phyloP scores from a whole-genome alignment of 2,113 vertebrate species.

The Seriola aureovittata region DNA sequence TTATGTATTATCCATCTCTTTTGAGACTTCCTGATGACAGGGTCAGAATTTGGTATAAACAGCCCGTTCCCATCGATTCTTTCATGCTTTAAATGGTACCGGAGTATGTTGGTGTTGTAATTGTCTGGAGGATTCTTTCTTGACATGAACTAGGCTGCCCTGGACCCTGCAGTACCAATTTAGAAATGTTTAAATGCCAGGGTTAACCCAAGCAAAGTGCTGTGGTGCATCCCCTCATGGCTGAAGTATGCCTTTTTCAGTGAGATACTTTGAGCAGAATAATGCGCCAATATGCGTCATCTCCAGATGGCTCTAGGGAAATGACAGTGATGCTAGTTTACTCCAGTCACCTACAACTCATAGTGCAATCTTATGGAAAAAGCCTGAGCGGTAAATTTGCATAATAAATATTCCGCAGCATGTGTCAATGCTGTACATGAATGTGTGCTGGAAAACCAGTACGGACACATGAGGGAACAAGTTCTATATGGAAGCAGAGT shows the following conservation, averaged over 20 bases:
- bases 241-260: neutral
- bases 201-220: neutral
- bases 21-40: neutral
- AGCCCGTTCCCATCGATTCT: neutral
- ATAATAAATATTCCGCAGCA: neutral
- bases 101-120: neutral
- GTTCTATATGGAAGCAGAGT: neutral
- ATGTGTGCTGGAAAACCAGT: constrained; percentile 16
- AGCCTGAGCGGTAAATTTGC: neutral
- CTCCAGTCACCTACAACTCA: neutral
- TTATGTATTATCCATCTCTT: neutral
- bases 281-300: neutral
- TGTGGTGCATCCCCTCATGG: constrained; percentile 2
- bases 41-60: constrained; percentile 18
- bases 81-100: neutral
- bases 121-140: constrained; percentile 1
- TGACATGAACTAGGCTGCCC: neutral
- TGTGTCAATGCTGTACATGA: neutral
- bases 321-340: constrained; percentile 6
- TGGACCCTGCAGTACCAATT: neutral
- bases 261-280: neutral
- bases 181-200: constrained; percentile 12
- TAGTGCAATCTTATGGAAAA: neutral
- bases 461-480: neutral
- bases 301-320: neutral